phyloP scores from a whole-genome alignment of 2,797 vertebrate species.

The Leptoclinus maculatus region DNA sequence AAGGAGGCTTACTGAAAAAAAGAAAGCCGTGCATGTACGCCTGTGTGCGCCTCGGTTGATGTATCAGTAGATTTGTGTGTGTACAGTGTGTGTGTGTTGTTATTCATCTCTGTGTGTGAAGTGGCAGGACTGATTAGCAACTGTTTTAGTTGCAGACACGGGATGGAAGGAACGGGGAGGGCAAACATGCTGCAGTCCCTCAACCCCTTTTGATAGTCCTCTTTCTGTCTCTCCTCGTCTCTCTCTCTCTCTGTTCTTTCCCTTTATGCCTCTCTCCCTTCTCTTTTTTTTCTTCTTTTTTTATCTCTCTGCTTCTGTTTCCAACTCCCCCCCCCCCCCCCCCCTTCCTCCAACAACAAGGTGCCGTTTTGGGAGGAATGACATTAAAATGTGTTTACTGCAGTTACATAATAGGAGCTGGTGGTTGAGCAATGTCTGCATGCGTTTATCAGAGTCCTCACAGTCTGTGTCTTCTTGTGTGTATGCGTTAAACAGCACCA shows the following conservation, averaged over 20 bases:
- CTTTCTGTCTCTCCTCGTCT: slow-evolving; percentile 14
- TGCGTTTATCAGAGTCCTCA: slow-evolving; percentile 38
- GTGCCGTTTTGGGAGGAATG: slow-evolving; percentile 63
- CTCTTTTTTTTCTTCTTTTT: slow-evolving; percentile 15
- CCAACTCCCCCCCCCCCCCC: neutral
- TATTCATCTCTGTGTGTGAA: slow-evolving; percentile 9
- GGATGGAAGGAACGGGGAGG: slow-evolving; percentile 24
- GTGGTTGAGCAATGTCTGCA: slow-evolving; percentile 50
- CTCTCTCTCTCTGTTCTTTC: slow-evolving; percentile 21
- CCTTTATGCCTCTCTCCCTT: slow-evolving; percentile 23
- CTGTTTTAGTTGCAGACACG: slow-evolving; percentile 43
- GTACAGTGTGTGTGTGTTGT: neutral
- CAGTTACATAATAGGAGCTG: slow-evolving; percentile 66
- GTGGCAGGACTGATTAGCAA: slow-evolving; percentile 45
- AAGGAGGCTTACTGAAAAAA: slow-evolving; percentile 57
- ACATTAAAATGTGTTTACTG: slow-evolving; percentile 71
- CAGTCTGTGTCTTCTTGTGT: slow-evolving; percentile 28
- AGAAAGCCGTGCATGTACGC: slow-evolving; percentile 14
- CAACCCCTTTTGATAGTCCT: slow-evolving; percentile 8
- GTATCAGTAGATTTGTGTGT: slow-evolving; percentile 34
- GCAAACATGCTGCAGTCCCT: slow-evolving; percentile 48
- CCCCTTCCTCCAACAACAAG: slow-evolving; percentile 33
- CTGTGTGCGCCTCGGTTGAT: slow-evolving; percentile 24
- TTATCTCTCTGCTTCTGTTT: slow-evolving; percentile 8
- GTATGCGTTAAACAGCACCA: neutral